Evolutionary conservation across 2,888 invertebrate species (phyloP), one percentile per base, ranked within the genome.

Genomic region (Gastrophysa polygoni): DNA sequence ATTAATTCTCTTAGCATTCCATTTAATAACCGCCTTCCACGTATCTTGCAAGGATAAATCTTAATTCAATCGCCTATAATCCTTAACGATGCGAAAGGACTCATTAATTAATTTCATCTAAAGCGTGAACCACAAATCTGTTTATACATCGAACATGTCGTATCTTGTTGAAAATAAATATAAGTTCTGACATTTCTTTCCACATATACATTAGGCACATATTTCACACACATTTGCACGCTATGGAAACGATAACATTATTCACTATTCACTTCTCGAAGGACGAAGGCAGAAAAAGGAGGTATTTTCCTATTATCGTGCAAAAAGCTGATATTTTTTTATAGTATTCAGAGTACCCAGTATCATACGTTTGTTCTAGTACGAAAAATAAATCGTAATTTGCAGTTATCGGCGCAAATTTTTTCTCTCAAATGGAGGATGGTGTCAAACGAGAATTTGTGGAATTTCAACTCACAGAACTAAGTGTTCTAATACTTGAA

Each of bases 171-270:
- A 64, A 67, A 68, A 67, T 67, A 64, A 66, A 64, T 65, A 67
- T 61, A 69, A 64, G 64, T 69, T 69, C 66, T 67, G 67, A 64
- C 63, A 59, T 64, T 67, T 67, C 60, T 67, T 63, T 67, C 61
- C 63, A 61, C 64, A 68, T 63, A 64, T 66, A 68, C 62, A 68
- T 77, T 80, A 80, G 79, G 79, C 79, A 80, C 80, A 77, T 77
- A 76, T 75, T 79, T 77, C 76, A 80, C 80, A 79, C 77, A 77
- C 76, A 78, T 77, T 76, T 79, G 77, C 79, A 79, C 77, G 76
- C 79, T 76, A 76, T 72, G 69, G 72, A 69, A 66, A 72, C 71
- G 67, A 68, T 74, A 71, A 69, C 66, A 72, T 71, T 66, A 68
- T 74, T 72, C 70, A 71, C 71, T 74, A 71, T 63, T 71, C 61